A percentile compares a stretch with the other conserved stretches of the same genome.
Evolutionary conservation across 2,888 invertebrate species (phyloP).

Genomic region (Argyresthia goedartella): DNA sequence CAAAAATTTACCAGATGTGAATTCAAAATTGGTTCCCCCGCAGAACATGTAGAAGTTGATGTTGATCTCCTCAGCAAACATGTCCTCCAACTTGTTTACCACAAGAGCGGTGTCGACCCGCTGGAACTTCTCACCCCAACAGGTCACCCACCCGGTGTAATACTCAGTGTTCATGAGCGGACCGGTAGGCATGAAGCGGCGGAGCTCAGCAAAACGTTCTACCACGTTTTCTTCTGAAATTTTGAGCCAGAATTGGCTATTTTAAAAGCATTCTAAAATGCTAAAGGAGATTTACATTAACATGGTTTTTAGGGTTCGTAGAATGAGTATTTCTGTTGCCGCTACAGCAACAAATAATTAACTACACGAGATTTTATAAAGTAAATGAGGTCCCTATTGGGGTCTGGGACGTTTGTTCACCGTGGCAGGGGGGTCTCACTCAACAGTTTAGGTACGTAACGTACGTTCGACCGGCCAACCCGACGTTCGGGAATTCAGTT

Average conservation of each 20-base stretch:
- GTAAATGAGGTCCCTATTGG: too few relatives aligned
- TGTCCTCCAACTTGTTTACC: constrained; percentile 61
- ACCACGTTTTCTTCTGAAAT: neutral
- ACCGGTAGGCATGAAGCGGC: constrained; percentile 72
- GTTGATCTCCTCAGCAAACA: constrained; percentile 68
- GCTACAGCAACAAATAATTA: too few relatives aligned
- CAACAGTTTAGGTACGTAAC: too few relatives aligned
- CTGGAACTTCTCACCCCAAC: constrained; percentile 83
- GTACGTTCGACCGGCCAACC: too few relatives aligned
- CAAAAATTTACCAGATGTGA: constrained; percentile 63
- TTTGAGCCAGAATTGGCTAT: neutral
- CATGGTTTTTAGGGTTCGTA: too few relatives aligned
- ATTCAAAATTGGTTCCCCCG: constrained; percentile 90
- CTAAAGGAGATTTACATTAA: too few relatives aligned
- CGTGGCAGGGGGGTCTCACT: too few relatives aligned
- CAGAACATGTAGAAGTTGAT: constrained; percentile 94
- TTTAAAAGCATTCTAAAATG: neutral
- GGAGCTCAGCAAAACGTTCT: constrained; percentile 24
- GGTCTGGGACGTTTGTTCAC: too few relatives aligned
- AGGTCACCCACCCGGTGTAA: constrained; percentile 94
- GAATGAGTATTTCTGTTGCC: too few relatives aligned
- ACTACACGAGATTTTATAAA: too few relatives aligned
- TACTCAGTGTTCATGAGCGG: constrained; percentile 92
- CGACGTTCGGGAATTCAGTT: too few relatives aligned
- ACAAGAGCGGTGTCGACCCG: constrained; percentile 60